Base-by-base conservation (phyloP, 2,888 invertebrate species). In the Drosophila gaucha region DNA sequence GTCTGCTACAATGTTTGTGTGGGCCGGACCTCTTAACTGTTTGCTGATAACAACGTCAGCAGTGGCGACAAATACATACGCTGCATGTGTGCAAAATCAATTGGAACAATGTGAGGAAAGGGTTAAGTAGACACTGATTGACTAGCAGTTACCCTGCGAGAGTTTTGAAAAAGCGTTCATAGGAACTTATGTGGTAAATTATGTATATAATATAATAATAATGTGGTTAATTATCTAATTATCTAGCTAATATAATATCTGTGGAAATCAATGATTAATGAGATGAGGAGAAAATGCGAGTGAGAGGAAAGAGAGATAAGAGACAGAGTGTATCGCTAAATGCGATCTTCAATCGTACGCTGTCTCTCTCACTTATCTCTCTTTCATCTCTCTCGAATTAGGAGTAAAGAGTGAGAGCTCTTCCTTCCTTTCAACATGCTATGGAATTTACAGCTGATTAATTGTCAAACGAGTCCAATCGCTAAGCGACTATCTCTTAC, bases 41-140 rank as follows among this genome's bases (percentile, higher is more conserved):
- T 73, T 78, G 74, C 76, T 54, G 78, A 80, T 80, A 80, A 74
- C 65, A 75, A 80, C 80, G 83, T 83, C 80, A 83, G 65, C 59
- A 54, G 46, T 39, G 26, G 44, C 43, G 28, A 28, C 64, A 58
- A 57, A 62, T 58, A 24, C 8, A 51, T 50, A 22, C 10, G 41
- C 36, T 50, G 41, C 41, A 56, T 50, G 46, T 71, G 67, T 60
- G 57, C 35, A 22, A 66, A 66, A 64, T 71, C 77, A 69, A 68
- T 69, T 60, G 73, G 46, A 59, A 9, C 46, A 38, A 31, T 30
- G 24, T 46, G 8, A 14, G 30, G 30, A 20, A 44, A 30, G 22
- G 9, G 6, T 22, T 16, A 2, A 5, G 4, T 6, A 20, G 8
- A 16, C 3, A 16, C 6, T 35, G 28, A 35, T 14, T 10, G 33